Evolutionary conservation across 2,797 vertebrate species (phyloP).

Genomic region (Kryptopterus vitreolus): DNA sequence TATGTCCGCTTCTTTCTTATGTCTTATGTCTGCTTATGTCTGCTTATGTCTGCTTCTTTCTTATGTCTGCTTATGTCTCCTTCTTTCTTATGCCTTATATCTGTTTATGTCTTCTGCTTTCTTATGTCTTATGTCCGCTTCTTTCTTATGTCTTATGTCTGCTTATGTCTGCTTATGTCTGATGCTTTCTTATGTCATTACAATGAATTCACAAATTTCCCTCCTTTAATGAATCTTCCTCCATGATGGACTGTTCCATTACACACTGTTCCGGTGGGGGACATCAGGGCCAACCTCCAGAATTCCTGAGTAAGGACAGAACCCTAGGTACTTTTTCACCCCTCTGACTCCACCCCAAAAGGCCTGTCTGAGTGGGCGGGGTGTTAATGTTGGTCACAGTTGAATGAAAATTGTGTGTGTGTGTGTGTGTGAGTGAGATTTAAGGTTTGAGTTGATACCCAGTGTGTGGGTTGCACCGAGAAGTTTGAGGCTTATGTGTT

Average conservation of each 20-base stretch:
- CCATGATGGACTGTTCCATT: constrained; percentile 13
- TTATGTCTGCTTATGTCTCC: no score
- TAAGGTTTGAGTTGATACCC: not conserved
- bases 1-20: no score
- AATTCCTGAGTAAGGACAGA: constrained; percentile 2
- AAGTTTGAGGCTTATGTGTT: not conserved
- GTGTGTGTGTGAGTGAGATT: not conserved
- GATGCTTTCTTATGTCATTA: no score
- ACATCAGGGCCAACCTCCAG: constrained; percentile 8
- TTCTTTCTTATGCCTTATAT: no score
- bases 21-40: no score
- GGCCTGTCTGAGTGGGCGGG: not conserved
- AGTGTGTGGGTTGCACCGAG: not conserved
- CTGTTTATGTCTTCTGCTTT: no score
- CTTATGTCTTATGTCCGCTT: no score
- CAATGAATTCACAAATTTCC: not conserved
- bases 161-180: no score
- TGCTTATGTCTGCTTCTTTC: no score
- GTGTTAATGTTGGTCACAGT: not conserved
- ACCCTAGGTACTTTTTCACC: constrained; percentile 20
- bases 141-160: no score
- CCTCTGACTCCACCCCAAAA: not conserved
- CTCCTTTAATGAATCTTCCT: not conserved
- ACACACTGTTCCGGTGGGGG: not conserved
- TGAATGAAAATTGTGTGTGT: not conserved